Evolutionary conservation across 2,797 vertebrate species (phyloP).

Genomic region (Sternotherus odoratus): DNA sequence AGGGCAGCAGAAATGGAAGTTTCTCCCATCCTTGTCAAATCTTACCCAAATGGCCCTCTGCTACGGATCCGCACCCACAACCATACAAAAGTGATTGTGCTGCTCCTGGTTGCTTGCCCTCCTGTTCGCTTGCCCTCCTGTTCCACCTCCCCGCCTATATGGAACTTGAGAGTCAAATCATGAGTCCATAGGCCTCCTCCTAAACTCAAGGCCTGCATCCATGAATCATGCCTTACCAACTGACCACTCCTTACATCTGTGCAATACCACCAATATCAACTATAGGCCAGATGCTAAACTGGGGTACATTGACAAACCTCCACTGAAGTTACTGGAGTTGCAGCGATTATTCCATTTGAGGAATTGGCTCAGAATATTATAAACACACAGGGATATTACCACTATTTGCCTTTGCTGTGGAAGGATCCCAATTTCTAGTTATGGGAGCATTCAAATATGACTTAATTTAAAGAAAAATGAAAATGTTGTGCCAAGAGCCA

Average conservation of each 20-base stretch:
- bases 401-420: slow-evolving; percentile 35
- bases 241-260: background rate
- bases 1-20: background rate
- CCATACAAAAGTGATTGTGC: background rate
- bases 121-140: background rate
- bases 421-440: slow-evolving; percentile 44
- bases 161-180: background rate
- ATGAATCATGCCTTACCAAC: background rate
- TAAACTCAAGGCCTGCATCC: background rate
- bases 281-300: background rate
- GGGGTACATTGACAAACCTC: background rate
- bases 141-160: background rate
- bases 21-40: background rate
- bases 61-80: background rate
- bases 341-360: background rate
- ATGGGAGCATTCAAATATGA: slow-evolving; percentile 40
- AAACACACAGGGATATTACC: slow-evolving; percentile 8
- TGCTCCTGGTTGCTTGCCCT: background rate
- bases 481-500: slow-evolving; percentile 37
- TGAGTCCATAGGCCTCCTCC: background rate
- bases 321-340: background rate
- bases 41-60: background rate
- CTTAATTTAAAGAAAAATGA: slow-evolving; percentile 49
- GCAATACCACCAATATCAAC: background rate
- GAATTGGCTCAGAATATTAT: background rate